Evolutionary conservation across 2,888 invertebrate genomes (phyloP), one percentile per base, ranked within the genome.

Genomic region (Elegia similella): DNA sequence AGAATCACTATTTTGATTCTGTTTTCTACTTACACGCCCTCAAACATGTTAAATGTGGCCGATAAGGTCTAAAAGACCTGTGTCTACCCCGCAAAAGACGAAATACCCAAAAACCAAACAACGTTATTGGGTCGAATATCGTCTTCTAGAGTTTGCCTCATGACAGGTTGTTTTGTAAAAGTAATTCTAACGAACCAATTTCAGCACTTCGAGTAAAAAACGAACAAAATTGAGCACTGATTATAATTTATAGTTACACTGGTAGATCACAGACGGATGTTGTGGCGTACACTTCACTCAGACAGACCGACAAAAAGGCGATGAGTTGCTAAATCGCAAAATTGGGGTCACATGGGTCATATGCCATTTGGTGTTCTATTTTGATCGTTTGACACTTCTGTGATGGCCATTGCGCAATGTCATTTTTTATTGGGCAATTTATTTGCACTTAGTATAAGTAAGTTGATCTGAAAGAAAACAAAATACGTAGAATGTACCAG

Each of bases 141-240:
- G n/a, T n/a, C n/a, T n/a, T n/a, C n/a, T n/a, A n/a, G n/a, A n/a
- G n/a, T n/a, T n/a, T 23, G 23, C 23, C 23, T 5, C 2, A 23
- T 23, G 23, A 23, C 23, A 23, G 5, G 23, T 3, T 23, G 5
- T 2, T 23, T 23, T 5, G 23, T 10, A 46, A 23, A 46, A 23
- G 1, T 12, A 44, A 17, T 10, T 16, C 44, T 47, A 47, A 47
- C 13, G 47, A 47, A 23, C 47, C 29, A 47, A 30, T 47, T 47
- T 30, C n/a, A 7, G 8, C n/a, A 8, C 3, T 10, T 38, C 32
- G 10, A 8, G 16, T 50, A 50, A 50, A 12, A 47, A 47, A 10
- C 46, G 60, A 57, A 57, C 57, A 54, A 55, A 60, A 50, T 50
- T 50, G 50, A 34, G 32, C 34, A 50, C 32, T 34, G 34, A 46